Evolutionary conservation across 2,113 vertebrate species (phyloP).

Genomic region (Ochotona princeps): DNA sequence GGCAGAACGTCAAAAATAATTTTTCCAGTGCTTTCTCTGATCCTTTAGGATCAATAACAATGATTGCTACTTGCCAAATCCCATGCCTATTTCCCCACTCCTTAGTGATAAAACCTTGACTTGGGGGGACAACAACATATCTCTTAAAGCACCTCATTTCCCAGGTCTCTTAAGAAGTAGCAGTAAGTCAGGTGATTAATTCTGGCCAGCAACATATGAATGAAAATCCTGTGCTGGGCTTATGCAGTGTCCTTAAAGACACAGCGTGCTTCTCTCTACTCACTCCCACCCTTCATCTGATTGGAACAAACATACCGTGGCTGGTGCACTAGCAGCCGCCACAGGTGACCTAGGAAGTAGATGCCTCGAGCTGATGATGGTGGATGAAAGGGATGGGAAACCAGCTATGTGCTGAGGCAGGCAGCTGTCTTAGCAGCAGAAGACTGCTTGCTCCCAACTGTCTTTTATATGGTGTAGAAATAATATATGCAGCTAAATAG

Average conservation of each 20-base stretch:
- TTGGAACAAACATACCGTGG: neutral
- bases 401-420: no score
- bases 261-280: neutral
- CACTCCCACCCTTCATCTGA: neutral
- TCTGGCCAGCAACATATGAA: neutral
- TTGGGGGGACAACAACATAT: neutral
- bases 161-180: conserved; percentile 2
- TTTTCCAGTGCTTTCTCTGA: neutral
- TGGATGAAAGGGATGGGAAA: no score
- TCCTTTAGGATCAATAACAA: neutral
- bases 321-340: neutral
- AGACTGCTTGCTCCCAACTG: neutral
- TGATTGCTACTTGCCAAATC: neutral
- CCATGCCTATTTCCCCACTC: neutral
- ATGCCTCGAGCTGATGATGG: neutral
- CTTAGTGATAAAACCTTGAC: neutral
- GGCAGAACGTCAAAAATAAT: conserved; percentile 20
- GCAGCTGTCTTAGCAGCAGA: neutral
- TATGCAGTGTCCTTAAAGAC: conserved; percentile 28
- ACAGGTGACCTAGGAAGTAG: neutral
- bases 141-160: conserved; percentile 2
- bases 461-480: conserved; percentile 23
- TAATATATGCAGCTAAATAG: neutral
- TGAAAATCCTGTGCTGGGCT: neutral
- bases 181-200: neutral